These are phyloP conservation scores for Achlya flavicornis DNA, from an alignment of 2,888 invertebrate genomes.

Conservation along the genomic window DNA sequence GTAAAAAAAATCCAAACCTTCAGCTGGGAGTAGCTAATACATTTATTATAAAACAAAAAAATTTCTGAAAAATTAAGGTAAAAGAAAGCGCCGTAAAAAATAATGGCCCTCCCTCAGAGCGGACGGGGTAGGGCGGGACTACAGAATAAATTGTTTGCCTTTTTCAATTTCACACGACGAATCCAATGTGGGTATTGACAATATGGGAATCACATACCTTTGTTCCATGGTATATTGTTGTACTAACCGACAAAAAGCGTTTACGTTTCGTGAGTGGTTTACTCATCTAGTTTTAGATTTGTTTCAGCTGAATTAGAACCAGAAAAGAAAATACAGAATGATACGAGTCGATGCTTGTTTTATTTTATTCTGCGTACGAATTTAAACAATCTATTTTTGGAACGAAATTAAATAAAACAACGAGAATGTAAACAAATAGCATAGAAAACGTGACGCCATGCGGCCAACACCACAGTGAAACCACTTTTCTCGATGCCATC, in stretches of 20 bases:
- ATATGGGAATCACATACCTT: slow-evolving; percentile 25
- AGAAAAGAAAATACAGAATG: background rate
- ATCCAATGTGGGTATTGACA: slow-evolving; percentile 34
- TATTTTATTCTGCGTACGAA: too few relatives aligned
- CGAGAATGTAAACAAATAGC: too few relatives aligned
- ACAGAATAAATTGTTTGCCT: slow-evolving; percentile 76
- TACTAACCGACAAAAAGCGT: background rate
- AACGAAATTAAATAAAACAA: too few relatives aligned
- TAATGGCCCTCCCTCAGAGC: slow-evolving; percentile 66
- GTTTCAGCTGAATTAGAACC: too few relatives aligned
- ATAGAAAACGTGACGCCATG: too few relatives aligned
- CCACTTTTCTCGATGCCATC: too few relatives aligned
- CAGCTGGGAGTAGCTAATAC: too few relatives aligned
- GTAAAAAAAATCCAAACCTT: too few relatives aligned
- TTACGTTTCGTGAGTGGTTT: too few relatives aligned
- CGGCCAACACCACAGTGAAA: too few relatives aligned
- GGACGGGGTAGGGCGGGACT: slow-evolving; percentile 56
- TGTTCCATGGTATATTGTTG: background rate
- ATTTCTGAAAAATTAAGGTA: slow-evolving; percentile 73
- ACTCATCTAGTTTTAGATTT: too few relatives aligned
- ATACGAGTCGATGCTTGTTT: background rate
- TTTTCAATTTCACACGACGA: slow-evolving; percentile 67
- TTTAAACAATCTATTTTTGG: too few relatives aligned
- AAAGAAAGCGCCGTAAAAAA: slow-evolving; percentile 74
- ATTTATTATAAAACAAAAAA: slow-evolving; percentile 66